Base-by-base conservation (phyloP, 2,797 vertebrate genomes). In the Nothura maculosa region DNA sequence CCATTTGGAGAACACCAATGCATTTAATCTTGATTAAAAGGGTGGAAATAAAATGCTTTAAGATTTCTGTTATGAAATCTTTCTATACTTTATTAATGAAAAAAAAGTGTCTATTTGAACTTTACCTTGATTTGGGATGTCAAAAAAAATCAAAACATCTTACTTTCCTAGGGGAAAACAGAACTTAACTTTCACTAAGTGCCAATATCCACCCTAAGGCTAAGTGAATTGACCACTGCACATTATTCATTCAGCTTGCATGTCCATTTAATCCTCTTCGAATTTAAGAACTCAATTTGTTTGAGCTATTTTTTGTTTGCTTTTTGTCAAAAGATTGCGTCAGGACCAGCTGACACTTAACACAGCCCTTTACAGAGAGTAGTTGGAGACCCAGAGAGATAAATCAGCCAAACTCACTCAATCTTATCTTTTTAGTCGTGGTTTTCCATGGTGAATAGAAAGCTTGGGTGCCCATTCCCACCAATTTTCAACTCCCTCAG, bases 381-480 rank as follows among this genome's bases (percentile, higher is more conserved):
- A 4, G 42, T 19, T 16, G 48, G 48, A 15, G 68, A 27, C 54
- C 69, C 40, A 50, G 52, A 15, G 57, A 72, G 64, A 77, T 30
- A 54, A 67, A 77, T 42, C 68, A 87, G 27, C 63, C 61, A 5
- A 0, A 2, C 15, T 78, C 5, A 82, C 74, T 64, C 50, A 2
- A 42, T 68, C 81, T 93, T 94, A 93, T 91, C 88, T 63, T 73
- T 73, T 25, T 4, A 92, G 73, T 76, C 38, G 20, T 17, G 14
- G 40, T 75, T 93, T 85, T 95, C 87, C 89, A 62, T 0, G 0
- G 30, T 0, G 0, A 94, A 61, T 75, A 58, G 52, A 84, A 38
- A 89, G 42, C 67, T 36, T 28, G 52, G 77, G 77, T 63, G 67
- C 82, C 36, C 61, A 16, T 91, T 96, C 92, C 85, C 95, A 96